phyloP scores from a whole-genome alignment of 2,888 invertebrate genomes.

The Rotaria socialis region DNA sequence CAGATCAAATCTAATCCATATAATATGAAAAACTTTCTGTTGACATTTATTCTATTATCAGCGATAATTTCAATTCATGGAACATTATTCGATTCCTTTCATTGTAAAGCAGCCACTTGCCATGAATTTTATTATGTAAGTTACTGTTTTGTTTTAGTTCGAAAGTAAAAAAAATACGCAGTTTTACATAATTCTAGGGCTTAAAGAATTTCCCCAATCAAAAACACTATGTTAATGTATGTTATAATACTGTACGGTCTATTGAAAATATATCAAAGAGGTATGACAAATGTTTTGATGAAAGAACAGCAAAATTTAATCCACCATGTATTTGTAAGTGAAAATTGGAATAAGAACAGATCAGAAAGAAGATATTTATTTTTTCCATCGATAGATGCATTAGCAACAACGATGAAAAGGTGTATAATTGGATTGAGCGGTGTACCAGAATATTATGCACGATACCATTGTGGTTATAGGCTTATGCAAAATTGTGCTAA shows the following conservation, averaged over 20 bases:
- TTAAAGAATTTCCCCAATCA: neutral
- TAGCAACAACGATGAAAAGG: neutral
- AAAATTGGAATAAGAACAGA: neutral
- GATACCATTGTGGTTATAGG: neutral
- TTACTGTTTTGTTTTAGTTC: neutral
- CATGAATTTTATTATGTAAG: neutral
- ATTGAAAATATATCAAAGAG: neutral
- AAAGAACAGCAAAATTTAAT: neutral
- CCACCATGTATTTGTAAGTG: neutral
- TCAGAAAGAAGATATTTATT: neutral
- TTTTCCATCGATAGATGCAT: neutral
- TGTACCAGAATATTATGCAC: neutral
- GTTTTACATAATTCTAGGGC: neutral
- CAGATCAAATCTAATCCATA: neutral
- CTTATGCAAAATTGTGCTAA: constrained; percentile 20
- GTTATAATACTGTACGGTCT: neutral
- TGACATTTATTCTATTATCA: neutral
- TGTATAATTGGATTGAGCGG: neutral
- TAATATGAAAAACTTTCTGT: neutral
- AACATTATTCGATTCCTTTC: neutral
- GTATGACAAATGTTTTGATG: neutral
- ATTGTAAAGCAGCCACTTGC: neutral
- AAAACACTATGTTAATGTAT: neutral
- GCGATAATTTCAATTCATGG: neutral
- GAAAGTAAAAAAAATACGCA: too few relatives aligned